Evolutionary conservation across 1,140 invertebrate species (phyloP).

Genomic region (Hyposmocoma kahamanoa): DNA sequence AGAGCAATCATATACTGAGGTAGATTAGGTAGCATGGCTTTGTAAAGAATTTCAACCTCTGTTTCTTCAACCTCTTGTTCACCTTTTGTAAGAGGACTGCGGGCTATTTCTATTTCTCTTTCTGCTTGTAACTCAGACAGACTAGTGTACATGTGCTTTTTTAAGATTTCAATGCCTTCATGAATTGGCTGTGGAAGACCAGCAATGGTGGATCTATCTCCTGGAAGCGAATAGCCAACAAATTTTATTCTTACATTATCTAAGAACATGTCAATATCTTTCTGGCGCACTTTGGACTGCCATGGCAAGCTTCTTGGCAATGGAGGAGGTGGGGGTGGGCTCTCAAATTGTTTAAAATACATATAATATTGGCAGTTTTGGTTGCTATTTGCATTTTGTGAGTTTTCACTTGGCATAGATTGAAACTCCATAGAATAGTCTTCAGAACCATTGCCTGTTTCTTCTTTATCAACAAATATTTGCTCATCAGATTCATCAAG

Average conservation of each 20-base stretch:
- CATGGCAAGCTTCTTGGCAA: slow-evolving; percentile 86
- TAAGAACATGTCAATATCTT: slow-evolving; percentile 93
- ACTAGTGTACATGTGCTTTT: slow-evolving; percentile 90
- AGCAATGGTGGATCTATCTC: slow-evolving; percentile 89
- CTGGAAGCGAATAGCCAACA: slow-evolving; percentile 92
- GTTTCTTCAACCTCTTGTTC: slow-evolving; percentile 84
- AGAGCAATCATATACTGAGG: slow-evolving; percentile 98
- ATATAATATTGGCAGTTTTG: slow-evolving; percentile 58
- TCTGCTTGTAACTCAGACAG: slow-evolving; percentile 88
- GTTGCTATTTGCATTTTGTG: slow-evolving; percentile 42
- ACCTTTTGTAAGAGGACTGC: slow-evolving; percentile 84
- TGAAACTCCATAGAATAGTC: slow-evolving; percentile 68
- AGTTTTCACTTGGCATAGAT: slow-evolving; percentile 45
- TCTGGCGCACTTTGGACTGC: slow-evolving; percentile 96
- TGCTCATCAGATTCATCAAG: slow-evolving; percentile 86
- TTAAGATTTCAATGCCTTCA: slow-evolving; percentile 93
- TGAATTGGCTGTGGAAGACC: slow-evolving; percentile 96
- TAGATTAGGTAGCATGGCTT: slow-evolving; percentile 92
- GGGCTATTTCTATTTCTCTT: slow-evolving; percentile 87
- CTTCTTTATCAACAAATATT: slow-evolving; percentile 81
- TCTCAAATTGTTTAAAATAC: slow-evolving; percentile 64
- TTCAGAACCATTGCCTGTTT: slow-evolving; percentile 70
- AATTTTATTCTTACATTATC: slow-evolving; percentile 95
- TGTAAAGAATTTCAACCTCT: slow-evolving; percentile 91
- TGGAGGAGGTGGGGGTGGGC: slow-evolving; percentile 71